Evolutionary conservation across 64 coral and sea anemone species (phyloP).

Genomic region (Anthopleura sola): DNA sequence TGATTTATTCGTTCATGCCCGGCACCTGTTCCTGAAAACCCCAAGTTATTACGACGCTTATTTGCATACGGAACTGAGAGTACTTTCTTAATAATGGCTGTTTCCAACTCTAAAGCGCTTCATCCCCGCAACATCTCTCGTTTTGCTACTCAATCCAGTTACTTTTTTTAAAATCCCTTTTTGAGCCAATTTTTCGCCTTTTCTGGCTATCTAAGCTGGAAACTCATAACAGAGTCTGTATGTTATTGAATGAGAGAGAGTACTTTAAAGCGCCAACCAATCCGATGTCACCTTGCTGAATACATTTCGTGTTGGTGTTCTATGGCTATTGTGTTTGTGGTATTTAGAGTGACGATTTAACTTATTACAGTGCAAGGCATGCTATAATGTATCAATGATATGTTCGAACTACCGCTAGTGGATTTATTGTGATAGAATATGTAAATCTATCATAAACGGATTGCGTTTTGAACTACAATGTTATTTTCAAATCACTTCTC

Average conservation of each 20-base stretch:
- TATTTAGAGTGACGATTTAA: not conserved
- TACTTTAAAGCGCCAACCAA: constrained; percentile 4
- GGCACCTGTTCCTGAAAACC: constrained; percentile 32
- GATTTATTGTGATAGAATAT: not conserved
- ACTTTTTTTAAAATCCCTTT: not conserved
- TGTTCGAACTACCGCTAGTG: not conserved
- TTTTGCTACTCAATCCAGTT: not conserved
- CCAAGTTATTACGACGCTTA: constrained; percentile 22
- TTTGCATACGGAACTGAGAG: constrained; percentile 16
- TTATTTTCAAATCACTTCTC: not conserved
- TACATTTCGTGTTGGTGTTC: not conserved
- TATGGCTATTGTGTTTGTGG: not conserved
- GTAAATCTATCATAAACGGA: not conserved
- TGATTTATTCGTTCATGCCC: constrained; percentile 19
- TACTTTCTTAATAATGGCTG: constrained; percentile 9
- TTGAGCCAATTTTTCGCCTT: not conserved
- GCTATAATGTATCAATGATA: not conserved
- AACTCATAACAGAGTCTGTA: not conserved
- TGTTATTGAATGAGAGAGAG: not conserved
- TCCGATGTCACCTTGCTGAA: not conserved
- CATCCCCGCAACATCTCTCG: not conserved
- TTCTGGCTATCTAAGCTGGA: not conserved
- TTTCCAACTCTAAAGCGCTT: not conserved
- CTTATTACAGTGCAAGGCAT: not conserved
- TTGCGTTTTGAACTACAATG: not conserved